Percentiles rank a stretch among this genome's conserved stretches.
These are phyloP conservation scores for Eilema griseolum DNA, from an alignment of 2,888 invertebrate species.

Conservation along the genomic window DNA sequence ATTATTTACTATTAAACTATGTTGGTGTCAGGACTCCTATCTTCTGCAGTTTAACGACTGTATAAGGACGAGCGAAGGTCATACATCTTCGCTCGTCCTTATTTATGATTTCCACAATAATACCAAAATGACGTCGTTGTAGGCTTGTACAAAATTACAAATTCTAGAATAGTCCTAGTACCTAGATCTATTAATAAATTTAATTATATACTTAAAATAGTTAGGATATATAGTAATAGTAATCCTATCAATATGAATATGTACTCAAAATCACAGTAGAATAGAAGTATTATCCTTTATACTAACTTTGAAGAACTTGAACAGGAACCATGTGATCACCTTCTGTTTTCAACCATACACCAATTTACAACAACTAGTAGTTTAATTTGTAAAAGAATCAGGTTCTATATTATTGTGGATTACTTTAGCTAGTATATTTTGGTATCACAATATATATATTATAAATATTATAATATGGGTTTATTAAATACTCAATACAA, in stretches of 20 bases:
- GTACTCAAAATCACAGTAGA: too few relatives aligned
- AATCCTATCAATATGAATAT: too few relatives aligned
- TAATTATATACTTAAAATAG: too few relatives aligned
- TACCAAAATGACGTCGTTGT: neutral
- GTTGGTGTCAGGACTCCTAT: neutral
- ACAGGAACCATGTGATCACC: neutral
- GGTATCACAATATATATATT: neutral
- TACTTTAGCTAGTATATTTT: neutral
- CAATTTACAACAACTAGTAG: neutral
- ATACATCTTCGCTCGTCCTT: constrained; percentile 13
- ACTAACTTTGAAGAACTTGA: too few relatives aligned
- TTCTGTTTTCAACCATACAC: neutral
- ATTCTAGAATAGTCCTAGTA: too few relatives aligned
- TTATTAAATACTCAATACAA: neutral
- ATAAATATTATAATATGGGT: neutral
- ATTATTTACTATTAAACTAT: neutral
- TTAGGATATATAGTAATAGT: too few relatives aligned
- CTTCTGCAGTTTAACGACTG: neutral
- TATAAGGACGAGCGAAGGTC: too few relatives aligned
- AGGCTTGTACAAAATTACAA: neutral
- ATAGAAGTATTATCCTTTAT: too few relatives aligned
- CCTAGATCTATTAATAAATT: too few relatives aligned
- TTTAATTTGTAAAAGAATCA: neutral
- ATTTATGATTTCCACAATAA: constrained; percentile 19
- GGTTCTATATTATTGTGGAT: neutral